Conservation (phyloP, 2,797 vertebrate genomes). For the Agapornis canus region DNA sequence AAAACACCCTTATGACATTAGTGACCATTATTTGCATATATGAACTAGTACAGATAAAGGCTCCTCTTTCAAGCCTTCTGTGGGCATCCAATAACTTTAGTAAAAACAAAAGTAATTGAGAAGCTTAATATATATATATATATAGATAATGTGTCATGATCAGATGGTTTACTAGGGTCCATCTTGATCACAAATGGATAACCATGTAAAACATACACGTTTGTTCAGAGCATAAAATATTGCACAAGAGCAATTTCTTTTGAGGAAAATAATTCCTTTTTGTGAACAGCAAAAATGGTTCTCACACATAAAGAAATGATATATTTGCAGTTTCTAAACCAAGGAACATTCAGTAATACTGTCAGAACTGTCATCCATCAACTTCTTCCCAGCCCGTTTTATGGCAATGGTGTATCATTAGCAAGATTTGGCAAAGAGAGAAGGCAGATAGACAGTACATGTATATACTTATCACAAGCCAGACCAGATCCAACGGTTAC, state of each 20-base stretch:
- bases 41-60: constrained; percentile 62
- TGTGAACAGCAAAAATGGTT: constrained; percentile 65
- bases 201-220: constrained; percentile 74
- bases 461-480: constrained; percentile 10
- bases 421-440: constrained; percentile 81
- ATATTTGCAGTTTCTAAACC: constrained; percentile 68
- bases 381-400: constrained; percentile 61
- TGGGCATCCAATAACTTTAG: constrained; percentile 56
- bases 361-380: constrained; percentile 69
- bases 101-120: constrained; percentile 58
- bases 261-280: constrained; percentile 66
- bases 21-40: constrained; percentile 68
- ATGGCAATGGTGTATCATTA: constrained; percentile 68
- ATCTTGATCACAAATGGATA: constrained; percentile 66
- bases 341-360: constrained; percentile 79
- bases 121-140: constrained; percentile 41
- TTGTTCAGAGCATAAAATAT: constrained; percentile 86
- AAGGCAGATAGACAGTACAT: constrained; percentile 69
- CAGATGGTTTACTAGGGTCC: constrained; percentile 54
- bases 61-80: constrained; percentile 61
- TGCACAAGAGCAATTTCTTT: constrained; percentile 82
- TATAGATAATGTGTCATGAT: constrained; percentile 26
- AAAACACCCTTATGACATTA: constrained; percentile 69
- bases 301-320: constrained; percentile 48
- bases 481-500: constrained; percentile 33